Percentiles rank a stretch among this genome's conserved stretches.
Conservation (phyloP, 2,888 invertebrate genomes). For the Protodeltote pygarga region DNA sequence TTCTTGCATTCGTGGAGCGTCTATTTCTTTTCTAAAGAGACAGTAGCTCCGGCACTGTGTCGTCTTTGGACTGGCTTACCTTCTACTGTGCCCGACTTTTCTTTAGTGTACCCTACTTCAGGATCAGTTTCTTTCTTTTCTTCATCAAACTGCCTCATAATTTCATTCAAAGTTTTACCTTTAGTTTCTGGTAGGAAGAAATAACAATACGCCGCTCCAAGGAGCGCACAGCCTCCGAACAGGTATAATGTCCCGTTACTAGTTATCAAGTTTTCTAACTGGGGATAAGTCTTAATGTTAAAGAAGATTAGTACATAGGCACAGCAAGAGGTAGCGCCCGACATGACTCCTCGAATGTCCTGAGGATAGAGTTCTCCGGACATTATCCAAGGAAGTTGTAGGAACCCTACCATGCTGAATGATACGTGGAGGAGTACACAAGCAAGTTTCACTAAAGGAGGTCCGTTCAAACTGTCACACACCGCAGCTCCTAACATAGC, state of each 20-base stretch:
- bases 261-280: constrained; percentile 84
- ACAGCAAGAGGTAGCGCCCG: constrained; percentile 90
- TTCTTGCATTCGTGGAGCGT: constrained; percentile 59
- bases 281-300: constrained; percentile 90
- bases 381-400: constrained; percentile 92
- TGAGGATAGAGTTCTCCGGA: constrained; percentile 91
- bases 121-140: constrained; percentile 74
- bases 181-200: constrained; percentile 90
- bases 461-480: constrained; percentile 85
- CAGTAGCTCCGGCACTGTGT: constrained; percentile 76
- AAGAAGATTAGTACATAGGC: constrained; percentile 90
- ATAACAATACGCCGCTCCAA: constrained; percentile 88
- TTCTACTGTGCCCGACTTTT: constrained; percentile 59
- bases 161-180: constrained; percentile 89
- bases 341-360: constrained; percentile 89
- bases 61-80: constrained; percentile 72
- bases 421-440: constrained; percentile 90
- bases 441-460: constrained; percentile 81
- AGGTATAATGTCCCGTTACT: constrained; percentile 89
- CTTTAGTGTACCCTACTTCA: constrained; percentile 66
- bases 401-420: constrained; percentile 91
- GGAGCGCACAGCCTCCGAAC: constrained; percentile 87
- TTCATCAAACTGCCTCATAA: constrained; percentile 88
- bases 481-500: constrained; percentile 89
- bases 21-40: constrained; percentile 78